Conservation (phyloP, 2,113 vertebrate genomes). For the Desmodus rotundus region DNA sequence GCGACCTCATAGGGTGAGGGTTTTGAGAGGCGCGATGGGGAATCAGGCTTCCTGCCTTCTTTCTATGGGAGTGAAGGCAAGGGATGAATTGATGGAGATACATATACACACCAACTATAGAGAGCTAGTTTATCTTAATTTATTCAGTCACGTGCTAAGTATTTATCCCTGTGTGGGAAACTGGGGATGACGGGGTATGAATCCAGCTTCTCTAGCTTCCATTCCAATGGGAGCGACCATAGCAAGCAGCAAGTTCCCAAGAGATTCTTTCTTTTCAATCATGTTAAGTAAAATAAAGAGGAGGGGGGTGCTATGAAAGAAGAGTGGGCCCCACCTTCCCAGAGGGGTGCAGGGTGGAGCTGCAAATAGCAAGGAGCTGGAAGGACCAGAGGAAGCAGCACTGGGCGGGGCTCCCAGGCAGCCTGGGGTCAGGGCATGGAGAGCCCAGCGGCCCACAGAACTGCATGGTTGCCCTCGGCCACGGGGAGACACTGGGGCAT, state of each 20-base stretch:
- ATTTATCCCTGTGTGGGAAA: neutral
- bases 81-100: neutral
- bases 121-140: neutral
- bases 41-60: neutral
- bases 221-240: fast-evolving
- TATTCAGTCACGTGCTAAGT: neutral
- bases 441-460: neutral
- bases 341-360: neutral
- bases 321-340: neutral
- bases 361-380: neutral
- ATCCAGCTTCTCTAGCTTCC: neutral
- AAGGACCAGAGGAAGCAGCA: neutral
- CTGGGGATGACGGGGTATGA: too few relatives aligned
- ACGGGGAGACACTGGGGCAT: neutral
- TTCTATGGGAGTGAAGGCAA: neutral
- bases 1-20: neutral
- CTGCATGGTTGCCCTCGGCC: neutral
- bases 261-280: neutral
- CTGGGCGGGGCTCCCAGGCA: too few relatives aligned
- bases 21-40: neutral
- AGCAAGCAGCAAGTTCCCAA: neutral
- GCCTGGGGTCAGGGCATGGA: fast-evolving
- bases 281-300: neutral
- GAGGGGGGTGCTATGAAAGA: neutral
- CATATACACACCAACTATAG: neutral